These are phyloP conservation scores for Grantiella picta DNA, from an alignment of 2,113 vertebrate genomes.

Conservation along the genomic window DNA sequence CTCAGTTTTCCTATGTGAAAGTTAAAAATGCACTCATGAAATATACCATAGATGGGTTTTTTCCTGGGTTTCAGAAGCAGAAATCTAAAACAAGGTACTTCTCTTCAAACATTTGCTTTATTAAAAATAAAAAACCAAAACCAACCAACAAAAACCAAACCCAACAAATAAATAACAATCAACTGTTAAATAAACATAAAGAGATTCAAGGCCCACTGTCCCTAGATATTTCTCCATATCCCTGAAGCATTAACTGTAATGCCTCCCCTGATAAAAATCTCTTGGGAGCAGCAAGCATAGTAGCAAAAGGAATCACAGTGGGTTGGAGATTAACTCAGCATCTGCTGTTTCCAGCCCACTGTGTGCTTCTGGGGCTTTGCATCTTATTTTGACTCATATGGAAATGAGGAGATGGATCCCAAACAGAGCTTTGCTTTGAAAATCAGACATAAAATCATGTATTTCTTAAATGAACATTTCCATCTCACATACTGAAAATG, in stretches of 20 bases:
- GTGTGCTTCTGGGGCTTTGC: not conserved
- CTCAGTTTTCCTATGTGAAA: not conserved
- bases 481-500: not conserved
- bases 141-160: not conserved
- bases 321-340: not conserved
- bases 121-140: not conserved
- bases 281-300: not conserved
- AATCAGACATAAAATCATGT: not conserved
- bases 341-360: not conserved
- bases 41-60: not conserved
- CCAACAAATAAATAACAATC: not conserved
- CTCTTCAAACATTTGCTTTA: not conserved
- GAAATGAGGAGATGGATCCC: not conserved
- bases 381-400: not conserved
- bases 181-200: not conserved
- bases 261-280: not conserved
- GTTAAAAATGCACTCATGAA: conserved; percentile 22
- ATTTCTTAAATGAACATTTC: not conserved
- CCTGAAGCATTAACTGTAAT: not conserved
- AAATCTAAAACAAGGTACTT: not conserved
- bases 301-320: not conserved
- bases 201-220: not conserved
- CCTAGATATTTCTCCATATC: not conserved
- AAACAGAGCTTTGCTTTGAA: not conserved
- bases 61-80: not conserved